phyloP scores from a whole-genome alignment of 2,888 invertebrate genomes.

The Hipparchia sbordonii region DNA sequence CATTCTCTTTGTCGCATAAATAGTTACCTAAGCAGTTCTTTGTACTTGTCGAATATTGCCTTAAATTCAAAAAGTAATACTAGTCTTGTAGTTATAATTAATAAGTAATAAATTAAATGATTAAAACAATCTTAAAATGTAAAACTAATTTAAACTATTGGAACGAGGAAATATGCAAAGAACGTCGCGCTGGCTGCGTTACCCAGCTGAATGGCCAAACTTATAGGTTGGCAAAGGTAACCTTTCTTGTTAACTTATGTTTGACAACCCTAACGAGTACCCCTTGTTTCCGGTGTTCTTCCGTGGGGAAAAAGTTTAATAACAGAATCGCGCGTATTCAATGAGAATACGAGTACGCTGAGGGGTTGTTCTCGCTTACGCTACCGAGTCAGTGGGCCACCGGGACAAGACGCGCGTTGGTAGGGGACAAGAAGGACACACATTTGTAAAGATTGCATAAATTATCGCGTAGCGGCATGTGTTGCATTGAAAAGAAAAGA shows the following conservation, averaged over 20 bases:
- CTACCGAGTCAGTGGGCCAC: slow-evolving; percentile 61
- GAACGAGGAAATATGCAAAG: too few relatives aligned
- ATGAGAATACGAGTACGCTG: slow-evolving; percentile 29
- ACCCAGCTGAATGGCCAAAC: background rate
- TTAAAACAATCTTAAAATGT: too few relatives aligned
- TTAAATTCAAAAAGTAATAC: too few relatives aligned
- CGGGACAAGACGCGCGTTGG: slow-evolving; percentile 50
- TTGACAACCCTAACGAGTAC: slow-evolving; percentile 59
- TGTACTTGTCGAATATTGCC: too few relatives aligned
- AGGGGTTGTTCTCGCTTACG: slow-evolving; percentile 25
- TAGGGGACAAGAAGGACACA: slow-evolving; percentile 22
- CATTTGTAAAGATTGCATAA: slow-evolving; percentile 3
- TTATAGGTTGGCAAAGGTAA: background rate
- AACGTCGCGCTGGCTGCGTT: too few relatives aligned
- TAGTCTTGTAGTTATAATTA: too few relatives aligned
- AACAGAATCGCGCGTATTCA: slow-evolving; percentile 51
- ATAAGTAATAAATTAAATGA: too few relatives aligned
- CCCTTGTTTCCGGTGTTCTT: slow-evolving; percentile 68
- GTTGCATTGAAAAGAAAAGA: background rate
- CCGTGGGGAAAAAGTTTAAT: slow-evolving; percentile 54
- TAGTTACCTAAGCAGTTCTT: too few relatives aligned
- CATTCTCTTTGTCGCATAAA: too few relatives aligned
- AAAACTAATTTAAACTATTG: too few relatives aligned
- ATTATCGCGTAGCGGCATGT: background rate
- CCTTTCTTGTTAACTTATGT: background rate